Evolutionary conservation across 30 jellyfish, hydroid and myxozoan species (phyloP).

Genomic region (Chironex yamaguchii): DNA sequence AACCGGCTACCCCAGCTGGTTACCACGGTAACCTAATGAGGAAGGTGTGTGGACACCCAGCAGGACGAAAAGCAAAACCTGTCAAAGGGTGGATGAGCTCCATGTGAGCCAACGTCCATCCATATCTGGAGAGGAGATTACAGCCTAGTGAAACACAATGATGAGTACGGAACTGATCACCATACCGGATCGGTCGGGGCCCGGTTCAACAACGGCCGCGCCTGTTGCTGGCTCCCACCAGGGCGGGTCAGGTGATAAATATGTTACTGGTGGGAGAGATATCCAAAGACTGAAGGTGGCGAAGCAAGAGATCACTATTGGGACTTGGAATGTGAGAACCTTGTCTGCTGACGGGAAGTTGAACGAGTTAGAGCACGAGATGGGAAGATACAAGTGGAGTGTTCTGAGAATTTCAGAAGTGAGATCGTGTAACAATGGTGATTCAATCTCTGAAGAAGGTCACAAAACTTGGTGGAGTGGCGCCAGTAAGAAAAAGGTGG

Average conservation of each 20-base stretch:
- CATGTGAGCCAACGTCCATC: slow-evolving; percentile 64
- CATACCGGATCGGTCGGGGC: slow-evolving; percentile 70
- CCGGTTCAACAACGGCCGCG: slow-evolving; percentile 67
- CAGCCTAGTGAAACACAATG: slow-evolving; percentile 45
- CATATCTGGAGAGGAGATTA: slow-evolving; percentile 62
- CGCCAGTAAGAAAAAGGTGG: neutral
- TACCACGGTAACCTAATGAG: neutral
- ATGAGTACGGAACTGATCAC: slow-evolving; percentile 12
- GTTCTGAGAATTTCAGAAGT: slow-evolving; percentile 49
- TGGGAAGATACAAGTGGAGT: slow-evolving; percentile 39
- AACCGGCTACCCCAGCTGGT: slow-evolving; percentile 13
- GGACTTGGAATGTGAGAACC: slow-evolving; percentile 72
- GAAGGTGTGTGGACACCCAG: too few relatives aligned
- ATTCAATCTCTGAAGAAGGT: slow-evolving; percentile 44
- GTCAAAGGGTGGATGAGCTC: slow-evolving; percentile 11
- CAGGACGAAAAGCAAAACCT: slow-evolving; percentile 2
- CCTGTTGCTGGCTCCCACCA: slow-evolving; percentile 43
- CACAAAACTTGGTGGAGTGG: slow-evolving; percentile 65
- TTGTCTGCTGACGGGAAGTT: slow-evolving; percentile 32
- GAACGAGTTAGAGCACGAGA: slow-evolving; percentile 44
- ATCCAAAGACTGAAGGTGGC: slow-evolving; percentile 8
- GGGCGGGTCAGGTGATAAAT: slow-evolving; percentile 45
- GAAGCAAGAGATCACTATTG: slow-evolving; percentile 55
- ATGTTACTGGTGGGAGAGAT: slow-evolving; percentile 31
- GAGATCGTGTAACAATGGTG: slow-evolving; percentile 52